These are phyloP conservation scores for Xestia c-nigrum DNA, from an alignment of 2,888 invertebrate species.

Conservation along the genomic window DNA sequence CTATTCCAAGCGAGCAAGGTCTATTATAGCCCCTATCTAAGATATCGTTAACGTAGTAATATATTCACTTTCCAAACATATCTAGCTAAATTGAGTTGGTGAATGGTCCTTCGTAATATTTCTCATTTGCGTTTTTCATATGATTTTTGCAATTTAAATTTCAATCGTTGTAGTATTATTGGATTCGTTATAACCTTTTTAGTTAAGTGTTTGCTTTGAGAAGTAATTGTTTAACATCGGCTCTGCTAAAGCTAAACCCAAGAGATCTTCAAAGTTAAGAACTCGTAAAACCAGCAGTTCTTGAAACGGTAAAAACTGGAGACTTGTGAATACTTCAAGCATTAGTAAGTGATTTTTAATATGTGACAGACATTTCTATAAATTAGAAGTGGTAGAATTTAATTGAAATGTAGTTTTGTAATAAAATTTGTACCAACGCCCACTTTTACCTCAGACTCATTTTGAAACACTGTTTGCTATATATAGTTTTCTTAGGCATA, in stretches of 20 bases:
- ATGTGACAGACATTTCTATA: background rate
- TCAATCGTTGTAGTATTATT: conserved; percentile 19
- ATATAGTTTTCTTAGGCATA: background rate
- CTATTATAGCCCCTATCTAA: conserved; percentile 4
- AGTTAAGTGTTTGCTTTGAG: conserved; percentile 19
- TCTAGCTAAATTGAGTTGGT: conserved; percentile 53
- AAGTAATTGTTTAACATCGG: conserved; percentile 24
- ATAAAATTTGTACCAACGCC: background rate
- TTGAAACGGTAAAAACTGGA: conserved; percentile 6
- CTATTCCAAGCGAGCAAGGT: conserved; percentile 31
- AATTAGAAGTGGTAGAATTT: background rate
- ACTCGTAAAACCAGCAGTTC: conserved; percentile 18
- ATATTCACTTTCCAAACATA: conserved; percentile 63
- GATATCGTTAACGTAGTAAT: conserved; percentile 29
- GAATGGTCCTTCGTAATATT: conserved; percentile 55
- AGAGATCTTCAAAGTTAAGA: conserved; percentile 1
- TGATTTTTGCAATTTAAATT: conserved; percentile 61
- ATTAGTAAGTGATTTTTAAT: background rate
- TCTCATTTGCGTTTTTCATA: conserved; percentile 57
- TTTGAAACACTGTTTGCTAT: background rate
- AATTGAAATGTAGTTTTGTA: background rate
- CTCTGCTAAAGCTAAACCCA: conserved; percentile 1
- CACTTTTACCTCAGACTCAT: background rate
- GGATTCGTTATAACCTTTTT: conserved; percentile 35
- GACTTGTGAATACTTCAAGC: conserved; percentile 8